Base-by-base conservation (phyloP, 2,113 vertebrate species). In the Lepisosteus osseus region DNA sequence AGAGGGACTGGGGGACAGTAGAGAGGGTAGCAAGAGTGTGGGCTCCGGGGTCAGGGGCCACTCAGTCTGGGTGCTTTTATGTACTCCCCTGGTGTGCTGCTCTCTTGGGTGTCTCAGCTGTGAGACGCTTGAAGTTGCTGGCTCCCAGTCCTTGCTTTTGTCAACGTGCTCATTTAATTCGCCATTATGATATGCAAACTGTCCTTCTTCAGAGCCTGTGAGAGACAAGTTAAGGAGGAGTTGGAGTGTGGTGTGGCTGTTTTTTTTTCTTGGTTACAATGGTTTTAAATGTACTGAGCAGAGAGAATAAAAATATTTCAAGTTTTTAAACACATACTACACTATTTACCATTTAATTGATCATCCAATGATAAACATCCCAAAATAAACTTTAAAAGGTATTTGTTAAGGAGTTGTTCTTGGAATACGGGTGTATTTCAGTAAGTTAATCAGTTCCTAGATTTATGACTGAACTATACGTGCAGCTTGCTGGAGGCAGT, bases 11-110 rank as follows among this genome's bases (percentile, higher is more conserved):
- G 84, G 87, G 66, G 80, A 68, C n/a, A 88, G 77, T 15, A 85
- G 76, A n/a, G 86, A 75, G 2, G 89, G 85, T 61, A 87, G 89
- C 55, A 83, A 81, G 14, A 73, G 82, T 2, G 73, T 73, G 41
- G 84, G 77, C 42, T 94, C 90, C 61, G 77, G 78, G 1, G 72
- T 77, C 5, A 69, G 73, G 7, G 78, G 78, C 51, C 81, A 84
- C 61, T 99, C 96, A 0, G 96, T 99, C 86, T 99, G 97, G 42
- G 91, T 96, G 73, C 89, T 85, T 77, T 91, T 94, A 67, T 98
- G 90, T 72, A 93, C 86, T 7, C 85, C 89, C 54, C 72, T 81
- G 68, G 91, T 91, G 56, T 88, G 88, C 62, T 89, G 78, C 66
- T 84, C 83, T 42, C 90, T 84, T 43, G 92, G 91, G 65, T 90